A percentile compares a stretch with the other conserved stretches of the same genome.
Conservation (phyloP, 2,888 invertebrate species). For the Prosopocoilus inquinatus region DNA sequence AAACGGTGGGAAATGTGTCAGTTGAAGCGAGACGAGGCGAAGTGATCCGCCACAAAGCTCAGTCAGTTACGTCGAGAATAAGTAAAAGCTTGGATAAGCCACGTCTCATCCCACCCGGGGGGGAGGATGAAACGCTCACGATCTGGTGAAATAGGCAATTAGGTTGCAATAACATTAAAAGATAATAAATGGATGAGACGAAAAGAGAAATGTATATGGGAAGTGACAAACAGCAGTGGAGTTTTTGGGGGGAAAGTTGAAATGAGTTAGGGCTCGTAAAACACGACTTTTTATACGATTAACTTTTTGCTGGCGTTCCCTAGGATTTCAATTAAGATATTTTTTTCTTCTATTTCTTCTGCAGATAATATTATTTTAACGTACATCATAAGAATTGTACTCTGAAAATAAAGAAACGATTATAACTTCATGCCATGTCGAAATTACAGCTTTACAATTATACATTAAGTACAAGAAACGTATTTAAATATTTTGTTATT, state of each 20-base stretch:
- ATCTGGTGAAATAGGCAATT: conserved; percentile 8
- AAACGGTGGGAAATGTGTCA: conserved; percentile 21
- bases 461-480: too few species aligned
- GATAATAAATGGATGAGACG: conserved; percentile 5
- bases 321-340: conserved; percentile 1
- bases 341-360: background rate
- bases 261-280: background rate
- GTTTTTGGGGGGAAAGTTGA: background rate
- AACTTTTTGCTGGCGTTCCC: background rate
- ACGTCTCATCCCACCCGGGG: background rate
- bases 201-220: background rate
- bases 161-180: conserved; percentile 9
- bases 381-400: too few species aligned
- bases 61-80: conserved; percentile 1
- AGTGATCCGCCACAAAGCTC: background rate
- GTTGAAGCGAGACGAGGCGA: conserved; percentile 1
- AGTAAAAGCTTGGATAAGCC: background rate
- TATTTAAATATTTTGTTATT: too few species aligned
- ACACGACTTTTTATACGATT: background rate
- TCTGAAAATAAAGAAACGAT: too few species aligned
- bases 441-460: too few species aligned
- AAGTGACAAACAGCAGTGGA: background rate
- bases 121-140: background rate
- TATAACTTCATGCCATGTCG: too few species aligned
- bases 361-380: too few species aligned